Evolutionary conservation across 2,113 vertebrate species (phyloP).

Genomic region (Oceanodroma tethys): DNA sequence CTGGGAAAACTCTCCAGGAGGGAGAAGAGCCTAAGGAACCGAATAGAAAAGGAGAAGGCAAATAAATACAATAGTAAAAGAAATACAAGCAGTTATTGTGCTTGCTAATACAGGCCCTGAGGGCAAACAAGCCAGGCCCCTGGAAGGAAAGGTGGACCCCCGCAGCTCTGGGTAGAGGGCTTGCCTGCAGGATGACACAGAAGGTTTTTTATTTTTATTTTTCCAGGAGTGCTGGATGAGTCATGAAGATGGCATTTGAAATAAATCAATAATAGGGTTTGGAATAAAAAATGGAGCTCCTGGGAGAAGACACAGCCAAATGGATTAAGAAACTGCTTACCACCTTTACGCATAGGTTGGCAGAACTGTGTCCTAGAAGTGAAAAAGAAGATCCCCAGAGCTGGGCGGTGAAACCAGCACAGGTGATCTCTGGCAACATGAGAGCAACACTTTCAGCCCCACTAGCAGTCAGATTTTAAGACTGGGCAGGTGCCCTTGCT

Average conservation of each 20-base stretch:
- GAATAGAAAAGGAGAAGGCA: background rate
- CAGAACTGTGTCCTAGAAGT: background rate
- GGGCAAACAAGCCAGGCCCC: background rate
- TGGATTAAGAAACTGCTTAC: background rate
- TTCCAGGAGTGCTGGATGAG: background rate
- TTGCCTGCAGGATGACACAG: background rate
- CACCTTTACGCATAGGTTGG: background rate
- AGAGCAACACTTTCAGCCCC: background rate
- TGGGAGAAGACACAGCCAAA: background rate
- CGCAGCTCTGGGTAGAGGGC: background rate
- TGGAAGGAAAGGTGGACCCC: background rate
- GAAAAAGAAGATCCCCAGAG: background rate
- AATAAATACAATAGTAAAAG: background rate
- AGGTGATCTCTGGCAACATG: background rate
- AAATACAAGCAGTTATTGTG: background rate
- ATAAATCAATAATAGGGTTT: background rate
- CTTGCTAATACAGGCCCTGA: background rate
- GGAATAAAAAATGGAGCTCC: background rate
- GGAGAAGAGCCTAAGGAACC: background rate
- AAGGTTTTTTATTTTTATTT: background rate
- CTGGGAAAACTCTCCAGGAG: background rate
- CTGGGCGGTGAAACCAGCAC: rapidly evolving
- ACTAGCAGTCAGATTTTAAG: background rate
- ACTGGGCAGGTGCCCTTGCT: rapidly evolving
- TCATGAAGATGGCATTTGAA: background rate